A percentile compares a stretch with the other conserved stretches of the same genome.
These are phyloP conservation scores for Heliconius congener DNA, from an alignment of 1,140 invertebrate genomes.

Conservation along the genomic window DNA sequence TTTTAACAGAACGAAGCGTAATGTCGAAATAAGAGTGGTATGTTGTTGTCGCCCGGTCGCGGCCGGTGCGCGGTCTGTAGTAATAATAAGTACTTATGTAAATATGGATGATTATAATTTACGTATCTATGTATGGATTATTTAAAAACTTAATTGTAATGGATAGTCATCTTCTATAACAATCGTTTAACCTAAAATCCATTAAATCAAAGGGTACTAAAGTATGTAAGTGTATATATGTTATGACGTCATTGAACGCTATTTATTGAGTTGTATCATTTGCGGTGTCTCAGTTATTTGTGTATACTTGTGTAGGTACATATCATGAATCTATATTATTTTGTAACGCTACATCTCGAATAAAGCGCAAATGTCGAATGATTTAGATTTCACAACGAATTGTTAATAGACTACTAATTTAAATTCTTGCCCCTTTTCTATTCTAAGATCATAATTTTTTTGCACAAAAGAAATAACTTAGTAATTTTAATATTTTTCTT, in stretches of 20 bases:
- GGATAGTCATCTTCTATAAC: slow-evolving; percentile 66
- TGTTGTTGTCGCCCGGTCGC: slow-evolving; percentile 32
- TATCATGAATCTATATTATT: slow-evolving; percentile 75
- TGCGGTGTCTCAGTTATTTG: slow-evolving; percentile 70
- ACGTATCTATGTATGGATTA: slow-evolving; percentile 55
- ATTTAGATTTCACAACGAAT: background rate
- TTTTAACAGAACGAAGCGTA: slow-evolving; percentile 73
- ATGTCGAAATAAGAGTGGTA: slow-evolving; percentile 60
- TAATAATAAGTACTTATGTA: slow-evolving; percentile 69
- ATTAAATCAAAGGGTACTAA: slow-evolving; percentile 80
- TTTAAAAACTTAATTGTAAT: slow-evolving; percentile 63
- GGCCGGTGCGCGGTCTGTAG: slow-evolving; percentile 50
- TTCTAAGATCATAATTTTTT: background rate
- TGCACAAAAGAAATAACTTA: background rate
- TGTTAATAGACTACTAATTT: background rate
- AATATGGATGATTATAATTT: slow-evolving; percentile 69
- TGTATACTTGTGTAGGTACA: slow-evolving; percentile 76
- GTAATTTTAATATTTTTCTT: background rate
- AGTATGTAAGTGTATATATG: slow-evolving; percentile 72
- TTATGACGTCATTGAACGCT: slow-evolving; percentile 71
- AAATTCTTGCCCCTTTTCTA: background rate
- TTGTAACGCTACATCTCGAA: slow-evolving; percentile 48
- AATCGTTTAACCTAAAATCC: slow-evolving; percentile 72
- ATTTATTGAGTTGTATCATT: slow-evolving; percentile 78
- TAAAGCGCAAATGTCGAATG: slow-evolving; percentile 32